These are phyloP conservation scores for Orbicella faveolata DNA, from an alignment of 64 coral and sea anemone species.

Conservation along the genomic window DNA sequence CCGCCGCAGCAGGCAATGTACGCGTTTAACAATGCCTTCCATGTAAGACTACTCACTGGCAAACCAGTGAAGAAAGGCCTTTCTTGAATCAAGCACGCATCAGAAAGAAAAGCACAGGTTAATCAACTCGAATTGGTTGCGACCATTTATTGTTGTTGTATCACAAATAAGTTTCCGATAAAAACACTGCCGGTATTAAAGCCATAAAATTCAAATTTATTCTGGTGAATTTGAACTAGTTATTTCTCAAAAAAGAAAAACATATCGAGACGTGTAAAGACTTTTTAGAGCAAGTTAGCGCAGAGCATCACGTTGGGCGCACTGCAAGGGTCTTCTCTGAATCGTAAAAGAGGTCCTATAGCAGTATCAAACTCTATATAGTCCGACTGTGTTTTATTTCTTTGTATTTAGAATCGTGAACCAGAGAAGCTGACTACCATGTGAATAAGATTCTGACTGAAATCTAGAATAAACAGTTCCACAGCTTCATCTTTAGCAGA, in stretches of 20 bases:
- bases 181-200: neutral
- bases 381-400: no score
- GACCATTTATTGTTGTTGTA: neutral
- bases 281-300: no score
- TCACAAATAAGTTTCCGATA: neutral
- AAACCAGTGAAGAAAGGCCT: no score
- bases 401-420: no score
- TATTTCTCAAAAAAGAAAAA: no score
- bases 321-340: no score
- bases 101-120: neutral
- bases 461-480: neutral
- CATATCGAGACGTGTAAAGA: no score
- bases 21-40: no score
- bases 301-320: no score
- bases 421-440: neutral
- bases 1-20: neutral
- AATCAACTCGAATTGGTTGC: neutral
- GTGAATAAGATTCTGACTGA: neutral
- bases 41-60: no score
- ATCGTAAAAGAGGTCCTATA: no score
- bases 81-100: neutral
- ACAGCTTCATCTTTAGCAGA: neutral
- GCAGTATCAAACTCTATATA: no score
- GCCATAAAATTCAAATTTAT: neutral
- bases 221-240: neutral